Percentiles rank a stretch among this genome's conserved stretches.
Evolutionary conservation across 2,113 vertebrate species (phyloP).

Genomic region (Ophthalmotilapia sp.): DNA sequence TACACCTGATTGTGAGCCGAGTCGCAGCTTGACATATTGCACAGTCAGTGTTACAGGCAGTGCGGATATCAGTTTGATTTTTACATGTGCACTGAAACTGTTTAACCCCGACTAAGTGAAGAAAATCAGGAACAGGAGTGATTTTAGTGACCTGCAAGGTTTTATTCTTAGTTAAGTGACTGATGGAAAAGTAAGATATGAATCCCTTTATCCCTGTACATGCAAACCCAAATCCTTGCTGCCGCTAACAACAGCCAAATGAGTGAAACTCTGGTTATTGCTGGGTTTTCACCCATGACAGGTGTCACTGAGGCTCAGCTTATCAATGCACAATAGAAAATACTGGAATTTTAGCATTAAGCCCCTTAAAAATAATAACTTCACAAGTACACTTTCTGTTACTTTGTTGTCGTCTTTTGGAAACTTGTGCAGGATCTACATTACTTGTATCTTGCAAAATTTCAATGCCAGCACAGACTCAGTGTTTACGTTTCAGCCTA

Average conservation of each 20-base stretch:
- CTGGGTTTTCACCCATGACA: background rate
- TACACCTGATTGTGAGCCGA: background rate
- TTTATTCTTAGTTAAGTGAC: background rate
- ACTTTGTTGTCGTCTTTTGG: background rate
- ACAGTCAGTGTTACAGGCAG: background rate
- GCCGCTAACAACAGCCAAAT: background rate
- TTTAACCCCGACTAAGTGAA: background rate
- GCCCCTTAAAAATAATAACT: background rate
- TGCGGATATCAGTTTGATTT: background rate
- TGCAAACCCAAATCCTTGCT: background rate
- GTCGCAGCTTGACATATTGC: rapidly evolving
- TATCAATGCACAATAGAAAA: background rate
- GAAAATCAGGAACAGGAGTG: background rate
- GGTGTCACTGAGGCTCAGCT: background rate
- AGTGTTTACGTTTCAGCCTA: background rate
- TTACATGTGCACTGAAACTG: background rate
- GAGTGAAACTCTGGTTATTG: background rate
- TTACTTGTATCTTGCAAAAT: background rate
- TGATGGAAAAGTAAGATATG: background rate
- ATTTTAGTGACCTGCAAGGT: background rate
- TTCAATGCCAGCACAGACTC: background rate
- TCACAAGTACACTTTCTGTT: background rate
- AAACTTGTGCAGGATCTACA: background rate
- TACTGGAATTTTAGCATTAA: background rate
- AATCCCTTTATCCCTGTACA: rapidly evolving